A percentile compares a stretch with the other conserved stretches of the same genome.
Conservation (phyloP, 2,888 invertebrate genomes). For the Seladonia tumulorum region DNA sequence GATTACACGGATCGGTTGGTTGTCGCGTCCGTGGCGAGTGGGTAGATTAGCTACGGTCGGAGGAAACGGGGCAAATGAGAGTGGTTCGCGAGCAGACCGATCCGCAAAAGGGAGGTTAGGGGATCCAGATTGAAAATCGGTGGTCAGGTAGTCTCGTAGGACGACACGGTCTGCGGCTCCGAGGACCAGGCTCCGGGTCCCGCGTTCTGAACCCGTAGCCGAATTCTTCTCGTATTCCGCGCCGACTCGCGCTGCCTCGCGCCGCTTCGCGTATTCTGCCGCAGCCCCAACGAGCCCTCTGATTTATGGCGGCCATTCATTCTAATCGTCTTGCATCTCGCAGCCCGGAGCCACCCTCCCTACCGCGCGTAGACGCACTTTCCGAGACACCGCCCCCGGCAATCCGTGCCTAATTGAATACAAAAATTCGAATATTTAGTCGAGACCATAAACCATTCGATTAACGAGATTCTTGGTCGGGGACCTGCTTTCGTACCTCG, state of each 20-base stretch:
- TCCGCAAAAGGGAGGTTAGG: neutral
- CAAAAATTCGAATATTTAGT: conserved; percentile 80
- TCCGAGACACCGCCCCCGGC: conserved; percentile 72
- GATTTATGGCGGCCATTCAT: conserved; percentile 82
- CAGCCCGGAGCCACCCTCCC: conserved; percentile 63
- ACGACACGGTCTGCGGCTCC: conserved; percentile 4
- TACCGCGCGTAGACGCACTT: conserved; percentile 72
- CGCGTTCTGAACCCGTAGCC: conserved; percentile 14
- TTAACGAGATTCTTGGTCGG: conserved; percentile 72
- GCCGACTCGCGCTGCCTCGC: conserved; percentile 31
- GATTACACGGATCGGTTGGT: conserved; percentile 63
- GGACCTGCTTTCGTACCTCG: conserved; percentile 33
- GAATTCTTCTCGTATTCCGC: conserved; percentile 59
- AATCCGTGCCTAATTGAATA: conserved; percentile 80
- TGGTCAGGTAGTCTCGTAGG: conserved; percentile 42
- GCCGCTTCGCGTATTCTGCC: conserved; percentile 22
- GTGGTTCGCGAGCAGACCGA: neutral
- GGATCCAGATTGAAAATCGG: conserved; percentile 28
- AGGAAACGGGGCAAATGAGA: conserved; percentile 46
- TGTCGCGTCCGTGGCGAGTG: conserved; percentile 47
- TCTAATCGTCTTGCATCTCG: conserved; percentile 82
- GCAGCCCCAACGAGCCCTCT: conserved; percentile 77
- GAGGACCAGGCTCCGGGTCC: neutral
- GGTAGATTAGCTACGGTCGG: conserved; percentile 64
- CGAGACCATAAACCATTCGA: conserved; percentile 79